These are phyloP conservation scores for Myrmecobius fasciatus DNA, from an alignment of 2,113 vertebrate genomes.

Conservation along the genomic window DNA sequence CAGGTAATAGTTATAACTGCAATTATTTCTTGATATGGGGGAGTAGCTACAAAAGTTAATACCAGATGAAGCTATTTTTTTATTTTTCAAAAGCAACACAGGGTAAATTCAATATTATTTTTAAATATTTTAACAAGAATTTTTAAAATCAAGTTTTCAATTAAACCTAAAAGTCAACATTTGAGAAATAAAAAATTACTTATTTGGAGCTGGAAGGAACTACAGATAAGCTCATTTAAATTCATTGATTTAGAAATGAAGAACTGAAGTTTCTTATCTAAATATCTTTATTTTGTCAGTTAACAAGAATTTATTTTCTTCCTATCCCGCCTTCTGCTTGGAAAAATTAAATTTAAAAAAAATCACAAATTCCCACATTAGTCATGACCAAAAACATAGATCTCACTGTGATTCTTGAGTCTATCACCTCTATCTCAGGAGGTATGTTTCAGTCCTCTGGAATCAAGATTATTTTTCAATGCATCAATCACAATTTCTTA, in stretches of 20 bases:
- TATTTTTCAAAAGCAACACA: neutral
- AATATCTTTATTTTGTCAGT: neutral
- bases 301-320: neutral
- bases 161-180: neutral
- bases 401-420: neutral
- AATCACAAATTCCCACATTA: neutral
- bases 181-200: neutral
- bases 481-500: neutral
- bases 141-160: neutral
- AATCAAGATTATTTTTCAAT: neutral
- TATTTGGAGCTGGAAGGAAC: neutral
- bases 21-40: neutral
- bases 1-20: accelerated
- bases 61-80: neutral
- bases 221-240: neutral
- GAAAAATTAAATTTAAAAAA: neutral
- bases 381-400: neutral
- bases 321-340: neutral
- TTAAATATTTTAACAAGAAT: slow-evolving; percentile 5
- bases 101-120: slow-evolving; percentile 25
- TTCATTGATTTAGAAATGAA: neutral
- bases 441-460: neutral
- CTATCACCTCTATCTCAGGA: neutral
- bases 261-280: neutral
- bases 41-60: neutral